Evolutionary conservation across 1,140 invertebrate genomes (phyloP).

Genomic region (Tenebrio molitor): DNA sequence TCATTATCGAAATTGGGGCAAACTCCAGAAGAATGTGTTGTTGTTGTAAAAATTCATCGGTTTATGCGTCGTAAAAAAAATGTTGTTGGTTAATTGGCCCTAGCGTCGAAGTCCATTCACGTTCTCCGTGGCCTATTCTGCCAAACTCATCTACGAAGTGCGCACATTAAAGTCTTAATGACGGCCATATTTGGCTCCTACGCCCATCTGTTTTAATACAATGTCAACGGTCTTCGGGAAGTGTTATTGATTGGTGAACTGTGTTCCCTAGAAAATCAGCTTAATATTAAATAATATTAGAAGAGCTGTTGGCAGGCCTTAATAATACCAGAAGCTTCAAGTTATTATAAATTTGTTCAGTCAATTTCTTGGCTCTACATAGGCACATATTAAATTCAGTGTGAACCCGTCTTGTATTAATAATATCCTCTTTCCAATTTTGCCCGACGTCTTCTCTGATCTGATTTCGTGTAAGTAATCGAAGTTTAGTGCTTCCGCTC

Average conservation of each 20-base stretch:
- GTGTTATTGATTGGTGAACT: constrained; percentile 17
- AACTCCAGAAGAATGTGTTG: too few species aligned
- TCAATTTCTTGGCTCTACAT: constrained; percentile 34
- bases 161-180: constrained; percentile 37
- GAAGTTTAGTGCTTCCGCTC: constrained; percentile 27
- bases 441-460: constrained; percentile 33
- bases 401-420: constrained; percentile 33
- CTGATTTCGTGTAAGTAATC: constrained; percentile 39
- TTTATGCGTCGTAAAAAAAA: too few species aligned
- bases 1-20: too few species aligned
- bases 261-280: constrained; percentile 16
- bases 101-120: constrained; percentile 7
- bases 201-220: constrained; percentile 33
- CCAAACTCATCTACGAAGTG: constrained; percentile 23
- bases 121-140: constrained; percentile 4
- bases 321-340: constrained; percentile 29
- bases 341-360: constrained; percentile 39
- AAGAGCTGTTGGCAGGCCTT: constrained; percentile 17
- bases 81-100: not conserved
- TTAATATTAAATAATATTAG: constrained; percentile 39
- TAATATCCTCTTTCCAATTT: constrained; percentile 40
- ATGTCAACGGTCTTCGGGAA: constrained; percentile 26
- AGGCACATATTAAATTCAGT: constrained; percentile 40
- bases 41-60: too few species aligned
- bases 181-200: constrained; percentile 23